Percentiles rank a stretch among this genome's conserved stretches.
These are phyloP conservation scores for Thera britannica DNA, from an alignment of 2,888 invertebrate genomes.

Conservation along the genomic window DNA sequence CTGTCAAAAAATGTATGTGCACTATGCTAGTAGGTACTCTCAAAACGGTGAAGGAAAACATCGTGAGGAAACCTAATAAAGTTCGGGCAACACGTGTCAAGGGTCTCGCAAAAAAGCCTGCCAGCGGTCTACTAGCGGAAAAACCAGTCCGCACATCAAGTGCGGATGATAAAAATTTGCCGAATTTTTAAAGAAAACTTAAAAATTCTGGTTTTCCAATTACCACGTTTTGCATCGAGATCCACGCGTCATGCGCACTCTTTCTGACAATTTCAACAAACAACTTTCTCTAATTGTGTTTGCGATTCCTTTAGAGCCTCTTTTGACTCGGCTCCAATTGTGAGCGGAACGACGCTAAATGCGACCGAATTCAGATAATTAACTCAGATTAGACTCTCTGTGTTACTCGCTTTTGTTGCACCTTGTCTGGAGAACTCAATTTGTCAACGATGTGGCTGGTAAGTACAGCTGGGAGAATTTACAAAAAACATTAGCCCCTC, in stretches of 20 bases:
- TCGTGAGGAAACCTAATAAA: no score
- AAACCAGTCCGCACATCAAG: no score
- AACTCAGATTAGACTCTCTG: constrained; percentile 77
- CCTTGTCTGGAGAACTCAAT: constrained; percentile 48
- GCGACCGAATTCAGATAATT: constrained; percentile 80
- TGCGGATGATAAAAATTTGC: no score
- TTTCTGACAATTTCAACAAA: constrained; percentile 73
- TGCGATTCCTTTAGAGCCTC: constrained; percentile 77
- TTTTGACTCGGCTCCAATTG: constrained; percentile 77
- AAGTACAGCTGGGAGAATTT: background rate
- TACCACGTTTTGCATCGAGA: constrained; percentile 18
- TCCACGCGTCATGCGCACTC: constrained; percentile 65
- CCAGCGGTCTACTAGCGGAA: no score
- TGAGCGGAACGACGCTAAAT: constrained; percentile 78
- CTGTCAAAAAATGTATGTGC: no score
- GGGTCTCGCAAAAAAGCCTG: no score
- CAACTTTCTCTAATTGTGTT: constrained; percentile 79
- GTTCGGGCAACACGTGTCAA: no score
- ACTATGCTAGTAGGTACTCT: no score
- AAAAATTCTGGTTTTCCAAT: background rate
- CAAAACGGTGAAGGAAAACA: no score
- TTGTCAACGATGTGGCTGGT: constrained; percentile 20
- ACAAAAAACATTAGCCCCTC: background rate
- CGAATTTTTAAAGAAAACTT: background rate
- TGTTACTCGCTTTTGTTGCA: constrained; percentile 71